Percentiles rank a stretch among this genome's conserved stretches.
phyloP scores from a whole-genome alignment of 1,140 invertebrate species.

The Trichonephila clavata region DNA sequence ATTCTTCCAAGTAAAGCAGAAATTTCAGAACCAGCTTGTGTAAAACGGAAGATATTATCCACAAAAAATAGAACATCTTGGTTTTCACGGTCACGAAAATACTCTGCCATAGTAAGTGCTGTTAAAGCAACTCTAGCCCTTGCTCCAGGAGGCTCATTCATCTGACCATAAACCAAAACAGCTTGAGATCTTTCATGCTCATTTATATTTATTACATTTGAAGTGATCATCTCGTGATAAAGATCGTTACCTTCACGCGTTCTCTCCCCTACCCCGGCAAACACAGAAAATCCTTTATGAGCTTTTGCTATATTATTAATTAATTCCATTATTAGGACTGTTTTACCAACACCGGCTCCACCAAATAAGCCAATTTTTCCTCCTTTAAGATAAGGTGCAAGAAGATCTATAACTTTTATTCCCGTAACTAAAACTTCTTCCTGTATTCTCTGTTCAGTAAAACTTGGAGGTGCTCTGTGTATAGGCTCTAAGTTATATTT shows the following conservation, averaged over 20 bases:
- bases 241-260: constrained; percentile 77
- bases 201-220: not conserved
- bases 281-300: constrained; percentile 73
- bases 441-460: constrained; percentile 83
- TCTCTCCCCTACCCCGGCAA: constrained; percentile 77
- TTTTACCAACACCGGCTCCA: constrained; percentile 77
- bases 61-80: constrained; percentile 77
- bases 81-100: constrained; percentile 74
- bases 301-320: constrained; percentile 75
- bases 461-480: constrained; percentile 79
- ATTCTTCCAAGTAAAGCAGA: constrained; percentile 86
- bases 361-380: constrained; percentile 78
- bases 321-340: constrained; percentile 69
- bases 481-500: no score
- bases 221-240: constrained; percentile 70
- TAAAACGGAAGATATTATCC: constrained; percentile 77
- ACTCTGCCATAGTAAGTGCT: constrained; percentile 76
- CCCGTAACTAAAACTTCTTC: constrained; percentile 83
- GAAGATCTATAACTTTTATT: constrained; percentile 83
- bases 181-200: not conserved
- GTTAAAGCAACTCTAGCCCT: constrained; percentile 75
- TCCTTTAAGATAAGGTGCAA: constrained; percentile 76
- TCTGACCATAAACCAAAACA: constrained; percentile 76
- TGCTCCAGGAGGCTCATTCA: constrained; percentile 77
- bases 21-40: constrained; percentile 85